Evolutionary conservation across 2,888 invertebrate genomes (phyloP).

Genomic region (Drosophila merina): DNA sequence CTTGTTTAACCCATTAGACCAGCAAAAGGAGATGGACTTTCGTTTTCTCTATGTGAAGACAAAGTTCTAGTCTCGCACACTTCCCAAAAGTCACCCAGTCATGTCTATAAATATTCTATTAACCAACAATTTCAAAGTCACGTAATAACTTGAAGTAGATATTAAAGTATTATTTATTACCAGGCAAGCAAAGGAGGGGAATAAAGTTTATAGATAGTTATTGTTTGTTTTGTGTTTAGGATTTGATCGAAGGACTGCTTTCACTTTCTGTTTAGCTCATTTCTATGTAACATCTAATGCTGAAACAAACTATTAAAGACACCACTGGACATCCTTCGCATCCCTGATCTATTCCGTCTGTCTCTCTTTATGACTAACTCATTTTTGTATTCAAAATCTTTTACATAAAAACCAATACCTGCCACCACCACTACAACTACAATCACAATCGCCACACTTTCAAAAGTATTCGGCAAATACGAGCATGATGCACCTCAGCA

Average conservation of each 20-base stretch:
- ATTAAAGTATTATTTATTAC: constrained; percentile 30
- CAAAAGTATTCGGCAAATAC: constrained; percentile 61
- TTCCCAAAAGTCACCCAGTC: constrained; percentile 27
- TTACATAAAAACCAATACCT: constrained; percentile 40
- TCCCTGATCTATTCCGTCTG: constrained; percentile 3
- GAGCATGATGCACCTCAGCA: constrained; percentile 72
- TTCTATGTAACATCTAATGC: constrained; percentile 27
- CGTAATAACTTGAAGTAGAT: constrained; percentile 7
- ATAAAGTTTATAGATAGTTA: constrained; percentile 3
- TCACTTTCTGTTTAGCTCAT: constrained; percentile 16
- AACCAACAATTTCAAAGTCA: constrained; percentile 38
- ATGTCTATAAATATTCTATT: constrained; percentile 33
- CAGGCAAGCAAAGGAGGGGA: constrained; percentile 4
- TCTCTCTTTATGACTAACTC: constrained; percentile 57
- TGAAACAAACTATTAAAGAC: constrained; percentile 15
- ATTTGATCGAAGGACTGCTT: neutral
- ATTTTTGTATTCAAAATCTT: constrained; percentile 62
- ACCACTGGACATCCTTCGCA: constrained; percentile 3
- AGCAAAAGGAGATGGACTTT: constrained; percentile 71
- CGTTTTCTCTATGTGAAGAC: constrained; percentile 68
- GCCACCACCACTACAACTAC: constrained; percentile 13
- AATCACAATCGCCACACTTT: constrained; percentile 34
- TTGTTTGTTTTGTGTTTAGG: constrained; percentile 15
- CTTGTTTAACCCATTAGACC: constrained; percentile 45
- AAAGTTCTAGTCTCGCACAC: constrained; percentile 57